Conservation (phyloP, 2,113 vertebrate species). For the Varanus salvator region DNA sequence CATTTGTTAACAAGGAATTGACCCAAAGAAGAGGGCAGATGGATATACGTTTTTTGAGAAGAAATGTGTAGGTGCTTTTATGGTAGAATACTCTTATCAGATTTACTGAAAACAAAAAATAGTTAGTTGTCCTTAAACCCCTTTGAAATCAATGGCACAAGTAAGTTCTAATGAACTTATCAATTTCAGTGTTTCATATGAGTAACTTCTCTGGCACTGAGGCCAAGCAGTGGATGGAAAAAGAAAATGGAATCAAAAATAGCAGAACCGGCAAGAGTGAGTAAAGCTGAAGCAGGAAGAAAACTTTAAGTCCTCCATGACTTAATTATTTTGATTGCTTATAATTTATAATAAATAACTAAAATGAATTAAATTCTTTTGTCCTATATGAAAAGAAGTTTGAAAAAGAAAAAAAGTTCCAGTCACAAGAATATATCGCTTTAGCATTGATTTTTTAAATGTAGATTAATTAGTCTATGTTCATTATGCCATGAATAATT, state of each 20-base stretch:
- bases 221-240: conserved; percentile 31
- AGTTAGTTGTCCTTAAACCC: background rate
- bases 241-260: conserved; percentile 60
- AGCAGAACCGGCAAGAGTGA: conserved; percentile 51
- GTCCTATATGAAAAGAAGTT: conserved; percentile 37
- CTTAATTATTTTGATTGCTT: no score
- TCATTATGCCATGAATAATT: conserved; percentile 69
- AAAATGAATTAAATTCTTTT: conserved; percentile 22
- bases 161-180: background rate
- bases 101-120: conserved; percentile 21
- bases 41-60: conserved; percentile 32
- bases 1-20: background rate
- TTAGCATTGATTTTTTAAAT: conserved; percentile 55
- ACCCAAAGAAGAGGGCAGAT: conserved; percentile 12
- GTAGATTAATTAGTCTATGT: conserved; percentile 58
- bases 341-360: conserved; percentile 19
- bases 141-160: background rate
- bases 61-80: background rate
- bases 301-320: conserved; percentile 1
- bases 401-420: conserved; percentile 50
- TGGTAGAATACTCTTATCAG: background rate
- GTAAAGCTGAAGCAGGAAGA: conserved; percentile 24
- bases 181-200: background rate
- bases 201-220: background rate
- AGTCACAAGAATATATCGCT: conserved; percentile 32